Conservation (phyloP, 2,797 vertebrate species). For the Lutjanus argentimaculatus region DNA sequence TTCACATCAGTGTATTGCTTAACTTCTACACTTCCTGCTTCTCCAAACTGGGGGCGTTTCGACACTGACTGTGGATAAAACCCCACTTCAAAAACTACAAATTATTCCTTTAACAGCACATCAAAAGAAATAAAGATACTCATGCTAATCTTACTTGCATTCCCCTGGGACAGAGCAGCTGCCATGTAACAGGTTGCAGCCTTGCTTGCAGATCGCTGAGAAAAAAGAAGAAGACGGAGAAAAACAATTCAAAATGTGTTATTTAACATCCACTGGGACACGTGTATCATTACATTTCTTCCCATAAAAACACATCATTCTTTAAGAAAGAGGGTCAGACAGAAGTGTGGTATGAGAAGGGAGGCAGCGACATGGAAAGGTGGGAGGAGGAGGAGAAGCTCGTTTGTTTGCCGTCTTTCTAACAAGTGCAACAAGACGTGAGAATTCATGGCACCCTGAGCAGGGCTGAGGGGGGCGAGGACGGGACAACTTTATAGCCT, state of each 20-base stretch:
- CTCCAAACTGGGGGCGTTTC: no score
- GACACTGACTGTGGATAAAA: no score
- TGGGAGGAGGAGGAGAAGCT: slow-evolving; percentile 29
- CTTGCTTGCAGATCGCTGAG: slow-evolving; percentile 96
- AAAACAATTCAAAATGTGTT: slow-evolving; percentile 4
- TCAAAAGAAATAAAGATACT: background rate
- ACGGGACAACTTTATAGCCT: slow-evolving; percentile 68
- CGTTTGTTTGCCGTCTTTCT: slow-evolving; percentile 60
- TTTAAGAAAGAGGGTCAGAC: background rate
- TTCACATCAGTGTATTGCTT: no score
- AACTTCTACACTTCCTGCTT: no score
- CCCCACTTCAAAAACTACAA: no score
- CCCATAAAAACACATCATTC: background rate
- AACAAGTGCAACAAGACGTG: slow-evolving; percentile 68
- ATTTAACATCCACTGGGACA: background rate
- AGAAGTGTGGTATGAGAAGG: background rate
- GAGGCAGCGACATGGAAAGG: background rate
- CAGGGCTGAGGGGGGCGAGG: background rate
- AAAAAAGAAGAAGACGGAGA: slow-evolving; percentile 12
- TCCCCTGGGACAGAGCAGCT: slow-evolving; percentile 90
- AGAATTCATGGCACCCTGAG: slow-evolving; percentile 69
- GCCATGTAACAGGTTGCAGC: slow-evolving; percentile 94
- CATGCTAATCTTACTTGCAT: slow-evolving; percentile 91
- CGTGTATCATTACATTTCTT: background rate
- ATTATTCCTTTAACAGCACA: no score